phyloP scores from a whole-genome alignment of 2,888 invertebrate species.

The Cephalotes varians region DNA sequence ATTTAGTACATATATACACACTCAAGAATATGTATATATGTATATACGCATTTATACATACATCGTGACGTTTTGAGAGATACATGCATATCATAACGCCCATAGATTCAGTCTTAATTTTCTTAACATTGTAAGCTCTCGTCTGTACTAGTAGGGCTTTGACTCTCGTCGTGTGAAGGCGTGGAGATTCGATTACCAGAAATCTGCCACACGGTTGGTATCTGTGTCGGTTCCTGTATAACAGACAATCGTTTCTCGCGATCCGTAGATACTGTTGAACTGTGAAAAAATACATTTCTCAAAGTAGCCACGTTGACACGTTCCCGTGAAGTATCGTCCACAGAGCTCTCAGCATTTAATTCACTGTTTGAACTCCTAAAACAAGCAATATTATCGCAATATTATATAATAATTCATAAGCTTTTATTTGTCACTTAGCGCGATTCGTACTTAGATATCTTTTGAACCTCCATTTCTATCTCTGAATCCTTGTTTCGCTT shows the following conservation, averaged over 20 bases:
- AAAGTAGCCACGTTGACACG: slow-evolving; percentile 86
- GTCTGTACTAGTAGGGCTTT: slow-evolving; percentile 67
- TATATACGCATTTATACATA: slow-evolving; percentile 67
- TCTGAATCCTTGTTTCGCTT: slow-evolving; percentile 79
- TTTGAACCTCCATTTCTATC: slow-evolving; percentile 78
- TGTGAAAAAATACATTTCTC: slow-evolving; percentile 87
- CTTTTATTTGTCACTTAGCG: too few species aligned
- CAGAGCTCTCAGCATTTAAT: slow-evolving; percentile 69
- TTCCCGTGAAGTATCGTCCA: slow-evolving; percentile 82
- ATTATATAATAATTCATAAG: too few species aligned
- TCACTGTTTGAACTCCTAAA: slow-evolving; percentile 78
- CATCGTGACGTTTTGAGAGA: slow-evolving; percentile 56
- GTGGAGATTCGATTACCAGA: slow-evolving; percentile 63
- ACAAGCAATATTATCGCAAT: slow-evolving; percentile 21
- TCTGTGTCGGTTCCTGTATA: slow-evolving; percentile 82
- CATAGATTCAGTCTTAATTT: slow-evolving; percentile 73
- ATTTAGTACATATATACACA: slow-evolving; percentile 50
- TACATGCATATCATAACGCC: slow-evolving; percentile 58
- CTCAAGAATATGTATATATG: slow-evolving; percentile 68
- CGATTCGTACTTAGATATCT: slow-evolving; percentile 77
- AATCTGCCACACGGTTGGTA: slow-evolving; percentile 70
- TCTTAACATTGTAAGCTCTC: slow-evolving; percentile 73
- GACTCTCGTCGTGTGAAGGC: slow-evolving; percentile 66
- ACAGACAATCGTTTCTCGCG: slow-evolving; percentile 82
- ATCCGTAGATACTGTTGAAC: slow-evolving; percentile 74